Conservation (phyloP, 2,113 vertebrate species). For the Oostethus manadensis region DNA sequence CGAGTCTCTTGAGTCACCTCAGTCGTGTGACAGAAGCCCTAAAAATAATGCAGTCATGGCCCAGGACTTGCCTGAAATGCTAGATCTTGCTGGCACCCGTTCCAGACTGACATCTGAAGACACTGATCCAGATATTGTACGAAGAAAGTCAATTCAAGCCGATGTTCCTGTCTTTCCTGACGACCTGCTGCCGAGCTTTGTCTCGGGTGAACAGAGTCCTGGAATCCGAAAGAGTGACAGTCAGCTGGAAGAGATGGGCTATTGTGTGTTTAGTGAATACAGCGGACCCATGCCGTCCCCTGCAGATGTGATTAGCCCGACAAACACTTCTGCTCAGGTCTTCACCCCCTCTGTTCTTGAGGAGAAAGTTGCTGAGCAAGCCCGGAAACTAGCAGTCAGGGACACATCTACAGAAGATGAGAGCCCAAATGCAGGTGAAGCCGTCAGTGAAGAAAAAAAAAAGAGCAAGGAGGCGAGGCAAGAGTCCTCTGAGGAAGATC, state of each 20-base stretch:
- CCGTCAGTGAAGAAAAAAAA: conserved; percentile 30
- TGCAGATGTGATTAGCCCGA: conserved; percentile 77
- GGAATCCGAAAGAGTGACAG: conserved; percentile 82
- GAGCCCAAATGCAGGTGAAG: conserved; percentile 15
- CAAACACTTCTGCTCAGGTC: conserved; percentile 53
- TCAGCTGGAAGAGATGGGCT: conserved; percentile 92
- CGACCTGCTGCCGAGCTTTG: conserved; percentile 70
- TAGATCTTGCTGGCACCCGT: conserved; percentile 86
- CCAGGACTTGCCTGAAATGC: conserved; percentile 94
- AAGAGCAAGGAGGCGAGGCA: conserved; percentile 24
- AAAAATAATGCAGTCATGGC: conserved; percentile 89
- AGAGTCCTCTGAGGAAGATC: conserved; percentile 40
- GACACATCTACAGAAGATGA: conserved; percentile 57
- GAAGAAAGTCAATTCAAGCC: conserved; percentile 78
- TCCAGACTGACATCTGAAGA: conserved; percentile 86
- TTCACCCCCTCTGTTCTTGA: conserved; percentile 70
- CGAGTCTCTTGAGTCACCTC: conserved; percentile 78
- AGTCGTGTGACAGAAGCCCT: conserved; percentile 66
- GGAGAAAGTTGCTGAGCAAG: conserved; percentile 67
- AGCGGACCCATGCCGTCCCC: conserved; percentile 94
- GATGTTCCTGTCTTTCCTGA: conserved; percentile 72
- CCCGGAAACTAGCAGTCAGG: conserved; percentile 56
- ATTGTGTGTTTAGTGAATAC: conserved; percentile 98
- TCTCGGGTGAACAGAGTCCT: conserved; percentile 78
- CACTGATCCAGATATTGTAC: conserved; percentile 76